A percentile compares a stretch with the other conserved stretches of the same genome.
These are phyloP conservation scores for Drosophila micromelanica DNA, from an alignment of 1,140 invertebrate genomes.

Conservation along the genomic window DNA sequence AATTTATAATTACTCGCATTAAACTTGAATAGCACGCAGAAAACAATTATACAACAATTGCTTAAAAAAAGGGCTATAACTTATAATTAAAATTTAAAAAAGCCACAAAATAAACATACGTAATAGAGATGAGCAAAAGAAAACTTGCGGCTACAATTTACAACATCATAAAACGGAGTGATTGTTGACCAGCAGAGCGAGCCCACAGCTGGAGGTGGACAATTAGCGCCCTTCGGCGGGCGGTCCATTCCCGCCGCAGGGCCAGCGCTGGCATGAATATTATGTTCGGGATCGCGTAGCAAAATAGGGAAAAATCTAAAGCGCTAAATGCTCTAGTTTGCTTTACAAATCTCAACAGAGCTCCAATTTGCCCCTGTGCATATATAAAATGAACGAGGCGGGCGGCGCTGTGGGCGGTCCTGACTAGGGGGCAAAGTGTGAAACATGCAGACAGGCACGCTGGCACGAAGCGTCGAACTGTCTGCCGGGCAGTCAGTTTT, in stretches of 20 bases:
- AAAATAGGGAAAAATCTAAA: constrained; percentile 51
- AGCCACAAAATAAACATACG: constrained; percentile 28
- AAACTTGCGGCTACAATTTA: constrained; percentile 32
- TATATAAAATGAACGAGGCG: constrained; percentile 17
- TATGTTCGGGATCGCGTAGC: constrained; percentile 51
- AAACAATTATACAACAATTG: constrained; percentile 44
- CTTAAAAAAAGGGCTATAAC: constrained; percentile 43
- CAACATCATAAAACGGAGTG: constrained; percentile 25
- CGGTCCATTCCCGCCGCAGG: constrained; percentile 29
- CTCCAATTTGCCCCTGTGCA: constrained; percentile 46
- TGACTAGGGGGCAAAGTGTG: constrained; percentile 61
- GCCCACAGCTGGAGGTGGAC: constrained; percentile 21
- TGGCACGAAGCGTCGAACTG: constrained; percentile 78
- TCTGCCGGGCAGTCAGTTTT: constrained; percentile 51
- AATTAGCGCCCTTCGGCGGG: constrained; percentile 45
- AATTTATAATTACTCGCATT: neutral
- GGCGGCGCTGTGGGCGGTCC: constrained; percentile 66
- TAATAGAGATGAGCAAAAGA: constrained; percentile 44
- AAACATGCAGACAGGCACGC: constrained; percentile 69
- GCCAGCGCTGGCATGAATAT: constrained; percentile 56
- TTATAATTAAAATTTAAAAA: constrained; percentile 58
- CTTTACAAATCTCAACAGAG: constrained; percentile 59
- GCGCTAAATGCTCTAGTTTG: constrained; percentile 55
- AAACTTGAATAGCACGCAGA: constrained; percentile 23
- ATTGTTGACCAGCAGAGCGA: constrained; percentile 29